A percentile compares a stretch with the other conserved stretches of the same genome.
phyloP scores from a whole-genome alignment of 1,140 invertebrate species.

The Psix sp. region DNA sequence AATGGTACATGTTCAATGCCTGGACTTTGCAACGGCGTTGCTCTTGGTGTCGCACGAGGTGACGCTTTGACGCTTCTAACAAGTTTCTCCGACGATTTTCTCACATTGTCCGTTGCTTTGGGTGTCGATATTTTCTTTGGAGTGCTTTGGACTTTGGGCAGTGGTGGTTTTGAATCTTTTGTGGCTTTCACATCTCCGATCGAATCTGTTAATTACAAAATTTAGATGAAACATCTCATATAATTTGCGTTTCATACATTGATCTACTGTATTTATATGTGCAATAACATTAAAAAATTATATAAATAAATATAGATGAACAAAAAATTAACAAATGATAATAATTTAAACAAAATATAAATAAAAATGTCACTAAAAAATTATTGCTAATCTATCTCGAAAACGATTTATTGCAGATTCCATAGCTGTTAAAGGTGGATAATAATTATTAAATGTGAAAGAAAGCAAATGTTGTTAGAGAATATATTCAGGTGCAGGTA shows the following conservation, averaged over 20 bases:
- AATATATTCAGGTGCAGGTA: too few relatives aligned
- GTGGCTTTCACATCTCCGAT: slow-evolving; percentile 66
- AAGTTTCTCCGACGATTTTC: slow-evolving; percentile 72
- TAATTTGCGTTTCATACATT: background rate
- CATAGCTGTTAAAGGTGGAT: slow-evolving; percentile 26
- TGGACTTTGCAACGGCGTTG: slow-evolving; percentile 79
- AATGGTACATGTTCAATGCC: slow-evolving; percentile 74
- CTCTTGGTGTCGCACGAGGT: slow-evolving; percentile 76
- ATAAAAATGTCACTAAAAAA: slow-evolving; percentile 18
- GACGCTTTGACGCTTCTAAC: slow-evolving; percentile 74
- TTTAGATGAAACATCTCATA: slow-evolving; percentile 8
- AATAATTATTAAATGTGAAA: slow-evolving; percentile 6
- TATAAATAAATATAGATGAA: slow-evolving; percentile 53
- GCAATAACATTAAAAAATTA: slow-evolving; percentile 70
- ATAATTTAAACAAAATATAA: slow-evolving; percentile 18
- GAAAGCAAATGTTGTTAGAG: too few relatives aligned
- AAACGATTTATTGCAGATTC: slow-evolving; percentile 22
- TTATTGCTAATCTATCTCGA: background rate
- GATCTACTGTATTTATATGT: slow-evolving; percentile 70
- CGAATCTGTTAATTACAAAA: slow-evolving; percentile 62
- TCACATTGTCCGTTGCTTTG: slow-evolving; percentile 65
- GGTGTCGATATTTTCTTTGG: slow-evolving; percentile 74
- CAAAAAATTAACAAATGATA: slow-evolving; percentile 26
- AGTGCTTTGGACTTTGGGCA: slow-evolving; percentile 76
- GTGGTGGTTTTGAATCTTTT: slow-evolving; percentile 77